Evolutionary conservation across 2,888 invertebrate genomes (phyloP).

Genomic region (Elgonia sp.): DNA sequence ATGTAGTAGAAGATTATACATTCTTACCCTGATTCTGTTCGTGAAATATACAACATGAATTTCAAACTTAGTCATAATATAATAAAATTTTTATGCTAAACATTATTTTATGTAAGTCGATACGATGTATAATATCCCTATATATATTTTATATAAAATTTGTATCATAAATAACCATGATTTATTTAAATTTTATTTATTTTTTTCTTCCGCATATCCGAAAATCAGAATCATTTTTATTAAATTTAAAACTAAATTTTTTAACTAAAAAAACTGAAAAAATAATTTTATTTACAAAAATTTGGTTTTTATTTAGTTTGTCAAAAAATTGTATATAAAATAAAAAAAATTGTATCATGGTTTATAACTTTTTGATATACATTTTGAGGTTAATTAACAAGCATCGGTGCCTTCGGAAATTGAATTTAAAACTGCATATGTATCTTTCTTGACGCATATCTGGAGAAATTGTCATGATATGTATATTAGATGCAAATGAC

Average conservation of each 20-base stretch:
- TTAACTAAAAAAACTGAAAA: too few species aligned
- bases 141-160: neutral
- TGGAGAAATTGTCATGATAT: conserved; percentile 16
- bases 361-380: too few species aligned
- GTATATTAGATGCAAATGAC: conserved; percentile 62
- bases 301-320: too few species aligned
- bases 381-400: too few species aligned
- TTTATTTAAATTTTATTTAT: neutral
- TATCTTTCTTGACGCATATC: neutral
- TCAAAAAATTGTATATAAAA: too few species aligned
- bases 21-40: conserved; percentile 7
- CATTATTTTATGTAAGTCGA: conserved; percentile 22
- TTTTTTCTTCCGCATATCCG: neutral
- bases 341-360: too few species aligned
- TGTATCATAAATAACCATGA: neutral
- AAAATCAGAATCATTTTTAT: neutral
- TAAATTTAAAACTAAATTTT: too few species aligned
- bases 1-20: neutral
- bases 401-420: too few species aligned
- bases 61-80: conserved; percentile 22
- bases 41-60: neutral
- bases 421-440: conserved; percentile 20
- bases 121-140: neutral
- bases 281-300: too few species aligned
- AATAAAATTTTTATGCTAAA: conserved; percentile 33